Percentiles rank a stretch among this genome's conserved stretches.
Evolutionary conservation across 2,888 invertebrate genomes (phyloP).

Genomic region (Taphrorychus bicolor): DNA sequence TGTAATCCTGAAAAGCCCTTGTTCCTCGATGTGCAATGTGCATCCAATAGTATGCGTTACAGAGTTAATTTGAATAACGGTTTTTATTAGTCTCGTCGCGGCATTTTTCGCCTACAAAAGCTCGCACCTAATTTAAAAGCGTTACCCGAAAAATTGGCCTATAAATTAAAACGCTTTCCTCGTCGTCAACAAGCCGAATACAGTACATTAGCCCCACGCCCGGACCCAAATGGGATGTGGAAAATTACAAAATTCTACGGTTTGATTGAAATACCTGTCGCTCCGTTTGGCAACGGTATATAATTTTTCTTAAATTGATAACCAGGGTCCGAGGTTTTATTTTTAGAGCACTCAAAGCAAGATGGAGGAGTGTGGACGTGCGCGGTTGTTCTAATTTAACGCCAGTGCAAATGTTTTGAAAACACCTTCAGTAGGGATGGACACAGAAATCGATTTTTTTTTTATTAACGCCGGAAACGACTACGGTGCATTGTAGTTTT

Average conservation of each 20-base stretch:
- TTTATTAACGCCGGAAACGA: too few species aligned
- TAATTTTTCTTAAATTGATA: constrained; percentile 26
- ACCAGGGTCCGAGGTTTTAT: not conserved
- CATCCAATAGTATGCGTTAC: too few species aligned
- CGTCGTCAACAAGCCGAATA: constrained; percentile 18
- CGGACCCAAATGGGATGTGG: constrained; percentile 15
- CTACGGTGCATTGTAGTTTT: too few species aligned
- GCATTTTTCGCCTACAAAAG: constrained; percentile 5
- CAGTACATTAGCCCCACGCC: constrained; percentile 11
- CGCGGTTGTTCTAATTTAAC: too few species aligned
- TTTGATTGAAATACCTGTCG: constrained; percentile 12
- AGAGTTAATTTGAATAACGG: too few species aligned
- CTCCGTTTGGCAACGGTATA: constrained; percentile 43
- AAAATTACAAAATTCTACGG: constrained; percentile 27
- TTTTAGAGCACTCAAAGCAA: not conserved
- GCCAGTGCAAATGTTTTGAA: too few species aligned
- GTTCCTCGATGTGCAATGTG: too few species aligned
- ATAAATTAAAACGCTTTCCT: constrained; percentile 26
- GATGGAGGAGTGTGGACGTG: too few species aligned
- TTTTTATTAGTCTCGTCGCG: too few species aligned
- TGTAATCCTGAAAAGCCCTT: too few species aligned
- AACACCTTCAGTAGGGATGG: too few species aligned
- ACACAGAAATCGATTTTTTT: too few species aligned
- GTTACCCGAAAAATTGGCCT: constrained; percentile 21
- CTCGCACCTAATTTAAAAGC: constrained; percentile 18